Conservation (phyloP, 2,113 vertebrate species). For the Chunga burmeisteri region DNA sequence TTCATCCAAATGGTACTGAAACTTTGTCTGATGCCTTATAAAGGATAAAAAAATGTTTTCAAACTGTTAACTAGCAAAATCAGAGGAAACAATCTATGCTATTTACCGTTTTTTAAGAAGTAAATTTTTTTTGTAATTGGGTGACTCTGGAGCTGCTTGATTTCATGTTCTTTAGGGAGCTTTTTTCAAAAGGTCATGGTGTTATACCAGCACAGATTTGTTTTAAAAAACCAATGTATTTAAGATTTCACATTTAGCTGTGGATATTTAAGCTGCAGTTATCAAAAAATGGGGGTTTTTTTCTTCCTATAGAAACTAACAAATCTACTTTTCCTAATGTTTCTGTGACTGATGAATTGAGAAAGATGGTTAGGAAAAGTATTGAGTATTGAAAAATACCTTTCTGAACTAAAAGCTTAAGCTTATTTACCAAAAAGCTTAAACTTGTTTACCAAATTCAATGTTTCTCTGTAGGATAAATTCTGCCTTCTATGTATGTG, state of each 20-base stretch:
- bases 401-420: not conserved
- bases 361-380: not conserved
- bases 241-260: not conserved
- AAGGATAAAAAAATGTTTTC: not conserved
- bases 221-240: not conserved
- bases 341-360: not conserved
- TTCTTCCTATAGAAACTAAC: not conserved
- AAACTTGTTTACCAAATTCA: not conserved
- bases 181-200: not conserved
- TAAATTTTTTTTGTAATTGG: not conserved
- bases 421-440: not conserved
- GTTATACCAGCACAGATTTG: not conserved
- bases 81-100: not conserved
- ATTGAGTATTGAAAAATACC: not conserved
- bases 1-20: not conserved
- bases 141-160: not conserved
- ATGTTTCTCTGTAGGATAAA: not conserved
- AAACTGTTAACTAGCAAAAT: not conserved
- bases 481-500: not conserved
- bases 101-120: not conserved
- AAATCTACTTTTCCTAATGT: not conserved
- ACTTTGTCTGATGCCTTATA: not conserved
- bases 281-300: not conserved
- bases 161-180: not conserved
- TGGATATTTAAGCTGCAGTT: not conserved